Conservation (phyloP, 1,140 invertebrate species). For the Myzus persicae region DNA sequence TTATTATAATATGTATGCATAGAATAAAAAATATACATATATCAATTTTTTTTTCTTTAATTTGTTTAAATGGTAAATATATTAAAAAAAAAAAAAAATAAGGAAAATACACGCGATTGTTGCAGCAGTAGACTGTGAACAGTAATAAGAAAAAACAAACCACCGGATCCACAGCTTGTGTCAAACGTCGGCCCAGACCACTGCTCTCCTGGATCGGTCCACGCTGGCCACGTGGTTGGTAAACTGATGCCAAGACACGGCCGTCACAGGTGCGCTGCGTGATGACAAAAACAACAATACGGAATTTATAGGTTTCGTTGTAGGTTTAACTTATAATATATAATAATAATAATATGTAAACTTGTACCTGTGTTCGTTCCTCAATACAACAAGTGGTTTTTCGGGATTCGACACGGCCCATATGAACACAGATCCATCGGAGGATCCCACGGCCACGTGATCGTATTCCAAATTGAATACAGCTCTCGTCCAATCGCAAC, state of each 20-base stretch:
- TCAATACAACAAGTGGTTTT: conserved; percentile 82
- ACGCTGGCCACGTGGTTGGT: conserved; percentile 85
- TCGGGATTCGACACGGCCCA: conserved; percentile 83
- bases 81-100: background rate
- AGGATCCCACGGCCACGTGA: conserved; percentile 87
- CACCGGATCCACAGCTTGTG: too few species aligned
- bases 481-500: conserved; percentile 91
- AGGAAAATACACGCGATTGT: background rate
- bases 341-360: background rate
- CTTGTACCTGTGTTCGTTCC: conserved; percentile 79
- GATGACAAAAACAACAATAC: conserved; percentile 5
- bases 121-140: background rate
- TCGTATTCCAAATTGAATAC: conserved; percentile 90
- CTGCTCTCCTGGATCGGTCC: conserved; percentile 83
- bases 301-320: too few species aligned
- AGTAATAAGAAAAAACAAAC: conserved; percentile 23
- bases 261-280: conserved; percentile 81
- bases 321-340: too few species aligned
- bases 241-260: conserved; percentile 91
- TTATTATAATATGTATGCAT: background rate
- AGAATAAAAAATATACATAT: conserved; percentile 17
- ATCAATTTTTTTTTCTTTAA: background rate
- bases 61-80: background rate
- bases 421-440: conserved; percentile 89
- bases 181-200: conserved; percentile 80